phyloP scores from a whole-genome alignment of 2,888 invertebrate genomes.

The Autographa pulchrina region DNA sequence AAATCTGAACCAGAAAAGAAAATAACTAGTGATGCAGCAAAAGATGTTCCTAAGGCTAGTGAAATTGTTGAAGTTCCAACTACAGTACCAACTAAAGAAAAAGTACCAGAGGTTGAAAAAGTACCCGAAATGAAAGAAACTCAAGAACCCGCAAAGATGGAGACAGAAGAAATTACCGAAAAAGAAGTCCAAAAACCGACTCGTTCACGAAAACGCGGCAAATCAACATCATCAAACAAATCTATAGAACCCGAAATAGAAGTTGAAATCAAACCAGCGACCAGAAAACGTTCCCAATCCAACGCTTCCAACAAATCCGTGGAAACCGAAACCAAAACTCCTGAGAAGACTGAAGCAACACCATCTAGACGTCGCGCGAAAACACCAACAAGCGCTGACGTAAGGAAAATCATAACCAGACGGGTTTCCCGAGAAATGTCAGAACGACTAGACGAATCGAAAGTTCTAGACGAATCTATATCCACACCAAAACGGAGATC shows the following conservation, averaged over 20 bases:
- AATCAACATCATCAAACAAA: slow-evolving; percentile 68
- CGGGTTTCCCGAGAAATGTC: slow-evolving; percentile 80
- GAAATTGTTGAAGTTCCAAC: slow-evolving; percentile 11
- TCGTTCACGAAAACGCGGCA: slow-evolving; percentile 61
- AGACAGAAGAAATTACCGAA: slow-evolving; percentile 23
- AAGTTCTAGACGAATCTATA: slow-evolving; percentile 67
- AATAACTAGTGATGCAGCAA: slow-evolving; percentile 4
- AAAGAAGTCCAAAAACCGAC: slow-evolving; percentile 38
- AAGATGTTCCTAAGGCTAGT: background rate
- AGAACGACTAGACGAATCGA: slow-evolving; percentile 72
- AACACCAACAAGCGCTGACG: slow-evolving; percentile 77
- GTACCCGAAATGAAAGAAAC: slow-evolving; percentile 12
- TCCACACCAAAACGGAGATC: slow-evolving; percentile 74
- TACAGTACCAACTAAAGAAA: slow-evolving; percentile 19
- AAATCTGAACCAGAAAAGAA: slow-evolving; percentile 17
- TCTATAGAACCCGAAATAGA: slow-evolving; percentile 44
- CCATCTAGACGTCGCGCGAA: slow-evolving; percentile 68
- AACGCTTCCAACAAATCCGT: slow-evolving; percentile 70
- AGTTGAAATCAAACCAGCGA: slow-evolving; percentile 66
- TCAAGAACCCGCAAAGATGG: slow-evolving; percentile 10
- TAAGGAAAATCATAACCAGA: slow-evolving; percentile 79
- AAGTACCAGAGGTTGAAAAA: slow-evolving; percentile 26
- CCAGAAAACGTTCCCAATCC: slow-evolving; percentile 77
- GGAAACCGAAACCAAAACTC: slow-evolving; percentile 66
- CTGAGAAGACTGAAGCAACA: slow-evolving; percentile 63